Base-by-base conservation (phyloP, 2,888 invertebrate genomes). In the Eristalinus aeneus region DNA sequence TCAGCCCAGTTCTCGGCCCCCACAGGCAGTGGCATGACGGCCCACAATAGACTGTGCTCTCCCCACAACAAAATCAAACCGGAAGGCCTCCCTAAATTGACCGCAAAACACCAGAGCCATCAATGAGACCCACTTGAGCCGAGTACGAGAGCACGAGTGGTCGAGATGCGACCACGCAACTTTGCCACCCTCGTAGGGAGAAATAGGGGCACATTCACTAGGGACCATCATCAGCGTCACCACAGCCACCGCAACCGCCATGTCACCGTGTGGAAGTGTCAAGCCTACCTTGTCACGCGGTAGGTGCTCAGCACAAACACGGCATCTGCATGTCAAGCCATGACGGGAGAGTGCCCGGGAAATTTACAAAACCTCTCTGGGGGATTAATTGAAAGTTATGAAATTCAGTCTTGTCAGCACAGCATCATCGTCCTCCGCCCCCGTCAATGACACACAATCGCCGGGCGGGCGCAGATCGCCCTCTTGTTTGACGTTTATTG, bases 301-400 rank as follows among this genome's bases (percentile, higher is more conserved):
- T 77, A 77, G 69, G 69, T 77, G 77, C 69, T 56, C 56, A 20
- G 36, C 20, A 36, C 36, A 31, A 20, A 54, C 23, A 60, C 32
- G 31, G 12, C 36, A 39, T 39, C 39, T 65, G 46, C 65, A 65
- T 65, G 39, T 27, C 16, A 39, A 12, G 32, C 56, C 60, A 67
- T 39, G 34, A 12, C 31, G 31, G 23, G 46, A 22, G 56, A 16
- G 23, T 60, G 76, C n/a, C 23, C 53, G 1, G 31, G 53, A 65
- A 39, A 64, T 64, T 36, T 23, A 53, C 53, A 46, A 31, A 72
- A 4, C 46, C 58, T 63, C 67, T 68, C 58, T 73, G 12, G 64
- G 74, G 74, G 74, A 79, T 84, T 80, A 84, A 84, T 84, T 84
- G 84, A 53, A 80, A 71, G 80, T 84, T 84, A 84, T 84, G 60